Evolutionary conservation across 2,797 vertebrate species (phyloP), one percentile per base, ranked within the genome.

Genomic region (Danio kyathit): DNA sequence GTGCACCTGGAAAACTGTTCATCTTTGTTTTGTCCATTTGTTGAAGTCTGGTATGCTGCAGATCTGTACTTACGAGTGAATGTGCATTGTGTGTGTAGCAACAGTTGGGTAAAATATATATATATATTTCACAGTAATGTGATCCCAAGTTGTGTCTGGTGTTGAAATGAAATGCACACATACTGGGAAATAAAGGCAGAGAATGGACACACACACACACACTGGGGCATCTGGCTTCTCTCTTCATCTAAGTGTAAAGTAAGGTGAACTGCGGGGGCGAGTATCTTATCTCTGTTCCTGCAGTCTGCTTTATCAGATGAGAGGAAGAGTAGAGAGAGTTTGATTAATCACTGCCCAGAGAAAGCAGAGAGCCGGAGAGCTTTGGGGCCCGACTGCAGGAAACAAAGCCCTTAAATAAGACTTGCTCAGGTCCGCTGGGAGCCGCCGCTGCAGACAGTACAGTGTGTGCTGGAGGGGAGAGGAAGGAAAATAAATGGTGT

Each of bases 291-390:
- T 56, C 21, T 63, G 7, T 60, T 67, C 51, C 79, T 61, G 70
- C 67, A 81, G 66, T 72, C 90, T 92, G 90, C 90, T 92, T 93
- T 91, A 93, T 93, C 93, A 93, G 81, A 76, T 83, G 59, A 87
- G 87, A 82, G 83, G 69, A 74, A 86, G 86, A 84, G 51, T 17
- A 41, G 54, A 63, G 69, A 71, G 59, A 52, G 81, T 83, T 73
- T 84, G 81, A 87, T 87, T 85, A 83, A 87, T 85, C 63, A 46
- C 77, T 60, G 13, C 61, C 51, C 63, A 16, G 83, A 29, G 29
- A 90, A 89, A 92, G 89, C 76, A 74, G 90, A 91, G 93, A 92
- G 86, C 90, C 89, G 89, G 57, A 76, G 67, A 56, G 79, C 71
- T 72, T 72, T 46, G 46, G 64, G 77, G 78, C 66, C 78, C 67